Base-by-base conservation (phyloP, 2,113 vertebrate genomes). In the Lasiurus borealis region DNA sequence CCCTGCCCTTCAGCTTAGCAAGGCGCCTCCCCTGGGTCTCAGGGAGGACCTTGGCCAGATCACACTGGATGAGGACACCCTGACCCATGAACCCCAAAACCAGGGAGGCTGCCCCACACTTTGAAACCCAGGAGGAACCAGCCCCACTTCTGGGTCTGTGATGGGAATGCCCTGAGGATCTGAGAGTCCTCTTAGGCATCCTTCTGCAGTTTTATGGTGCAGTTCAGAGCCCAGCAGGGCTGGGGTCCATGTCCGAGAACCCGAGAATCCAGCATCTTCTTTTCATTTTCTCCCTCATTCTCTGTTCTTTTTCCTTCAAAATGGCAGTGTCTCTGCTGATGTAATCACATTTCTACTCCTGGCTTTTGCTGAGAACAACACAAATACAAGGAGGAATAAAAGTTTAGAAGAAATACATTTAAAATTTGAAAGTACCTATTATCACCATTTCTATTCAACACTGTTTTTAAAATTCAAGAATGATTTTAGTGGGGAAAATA, bases 211-310 rank as follows among this genome's bases (percentile, higher is more conserved):
- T 40, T 23, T 44, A 8, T n/a, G 6, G 64, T 16, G 77, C 77
- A 31, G 27, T 12, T 90, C 27, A n/a, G 27, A 25, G 52, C 76
- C 12, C 5, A 44, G n/a, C 36, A 18, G 25, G 31, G 11, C 50
- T 3, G 3, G 44, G n/a, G 19, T 16, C 48, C 7, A 1, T 12
- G 8, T 54, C 6, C 0, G 13, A 16, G 62, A 54, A 44, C 52
- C 62, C 18, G 3, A 44, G 25, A 40, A 2, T 8, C 48, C 76
- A 36, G 12, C 8, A 12, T 19, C 5, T 27, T 69, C 8, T 40
- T 77, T 44, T 44, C 62, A n/a, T 18, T 44, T 18, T 69, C 8
- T 44, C 13, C 64, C 48, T 46, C 13, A 21, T 69, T 29, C 18
- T 69, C 34, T 44, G 34, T 21, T 15, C 34, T 12, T 5, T 44